Conservation (phyloP, 2,888 invertebrate genomes). For the Agrilus biguttatus region DNA sequence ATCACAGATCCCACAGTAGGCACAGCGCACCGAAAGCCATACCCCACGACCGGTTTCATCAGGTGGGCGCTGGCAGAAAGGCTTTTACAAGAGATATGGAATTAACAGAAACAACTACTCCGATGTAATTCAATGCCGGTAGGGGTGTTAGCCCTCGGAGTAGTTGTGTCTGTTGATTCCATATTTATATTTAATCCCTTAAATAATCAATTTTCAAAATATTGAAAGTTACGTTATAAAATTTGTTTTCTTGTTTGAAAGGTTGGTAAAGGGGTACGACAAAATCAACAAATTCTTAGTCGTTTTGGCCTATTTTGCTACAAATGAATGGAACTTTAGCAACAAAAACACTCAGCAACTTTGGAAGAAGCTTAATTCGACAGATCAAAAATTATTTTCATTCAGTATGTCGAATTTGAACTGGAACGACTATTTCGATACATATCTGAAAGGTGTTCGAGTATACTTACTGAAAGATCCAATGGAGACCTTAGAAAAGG, state of each 20-base stretch:
- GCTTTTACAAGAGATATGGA: no score
- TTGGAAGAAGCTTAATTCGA: constrained; percentile 39
- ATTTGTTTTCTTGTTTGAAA: constrained; percentile 19
- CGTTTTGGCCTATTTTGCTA: constrained; percentile 66
- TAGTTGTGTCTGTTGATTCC: no score
- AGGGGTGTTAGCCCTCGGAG: no score
- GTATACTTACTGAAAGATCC: constrained; percentile 71
- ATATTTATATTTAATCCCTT: no score
- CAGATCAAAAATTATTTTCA: constrained; percentile 45
- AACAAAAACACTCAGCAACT: constrained; percentile 45
- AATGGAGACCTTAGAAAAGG: constrained; percentile 55
- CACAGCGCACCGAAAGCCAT: no score
- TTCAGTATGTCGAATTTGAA: constrained; percentile 58
- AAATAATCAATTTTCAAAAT: no score
- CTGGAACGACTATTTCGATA: constrained; percentile 60
- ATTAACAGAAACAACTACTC: no score
- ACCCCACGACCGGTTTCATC: no score
- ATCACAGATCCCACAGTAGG: no score
- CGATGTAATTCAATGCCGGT: no score
- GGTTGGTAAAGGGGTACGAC: constrained; percentile 59
- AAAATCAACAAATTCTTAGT: constrained; percentile 61
- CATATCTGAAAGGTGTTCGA: constrained; percentile 57
- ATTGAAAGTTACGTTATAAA: no score
- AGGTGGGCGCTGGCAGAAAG: no score
- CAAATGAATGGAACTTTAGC: constrained; percentile 58